These are phyloP conservation scores for Sceloporus tristichus DNA, from an alignment of 2,113 vertebrate species.

Conservation along the genomic window DNA sequence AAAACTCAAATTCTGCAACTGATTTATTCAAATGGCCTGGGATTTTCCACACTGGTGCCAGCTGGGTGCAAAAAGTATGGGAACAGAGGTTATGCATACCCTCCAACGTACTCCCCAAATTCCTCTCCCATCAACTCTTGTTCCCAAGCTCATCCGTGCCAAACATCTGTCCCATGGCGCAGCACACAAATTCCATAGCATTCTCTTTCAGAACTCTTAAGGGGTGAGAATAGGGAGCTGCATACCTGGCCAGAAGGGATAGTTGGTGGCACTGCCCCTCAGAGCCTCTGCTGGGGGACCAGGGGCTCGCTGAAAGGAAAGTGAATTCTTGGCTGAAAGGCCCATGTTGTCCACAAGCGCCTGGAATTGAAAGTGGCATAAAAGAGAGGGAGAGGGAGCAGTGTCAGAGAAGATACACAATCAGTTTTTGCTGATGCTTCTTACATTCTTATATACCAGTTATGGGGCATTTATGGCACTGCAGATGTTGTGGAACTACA, in stretches of 20 bases:
- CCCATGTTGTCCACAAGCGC: constrained; percentile 85
- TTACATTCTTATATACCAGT: not conserved
- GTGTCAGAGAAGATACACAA: no score
- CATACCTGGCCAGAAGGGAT: constrained; percentile 89
- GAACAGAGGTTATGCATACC: not conserved
- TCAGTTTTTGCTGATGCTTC: not conserved
- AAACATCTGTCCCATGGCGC: no score
- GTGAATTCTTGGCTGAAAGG: constrained; percentile 88
- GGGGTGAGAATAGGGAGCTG: not conserved
- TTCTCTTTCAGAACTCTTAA: no score
- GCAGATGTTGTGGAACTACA: not conserved
- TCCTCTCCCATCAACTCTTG: not conserved
- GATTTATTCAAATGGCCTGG: not conserved
- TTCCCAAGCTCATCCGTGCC: not conserved
- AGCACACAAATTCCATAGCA: not conserved
- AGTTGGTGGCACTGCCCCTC: constrained; percentile 89
- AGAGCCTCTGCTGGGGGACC: constrained; percentile 86
- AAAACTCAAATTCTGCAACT: not conserved
- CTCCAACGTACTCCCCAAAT: not conserved
- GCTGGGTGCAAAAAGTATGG: not conserved
- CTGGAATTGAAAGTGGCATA: constrained; percentile 64
- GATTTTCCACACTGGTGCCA: not conserved
- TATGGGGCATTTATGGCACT: no score
- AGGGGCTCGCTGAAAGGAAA: constrained; percentile 88
- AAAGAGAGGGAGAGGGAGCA: not conserved